Percentiles rank a stretch among this genome's conserved stretches.
Conservation (phyloP, 2,888 invertebrate species). For the Slavum lentiscoides region DNA sequence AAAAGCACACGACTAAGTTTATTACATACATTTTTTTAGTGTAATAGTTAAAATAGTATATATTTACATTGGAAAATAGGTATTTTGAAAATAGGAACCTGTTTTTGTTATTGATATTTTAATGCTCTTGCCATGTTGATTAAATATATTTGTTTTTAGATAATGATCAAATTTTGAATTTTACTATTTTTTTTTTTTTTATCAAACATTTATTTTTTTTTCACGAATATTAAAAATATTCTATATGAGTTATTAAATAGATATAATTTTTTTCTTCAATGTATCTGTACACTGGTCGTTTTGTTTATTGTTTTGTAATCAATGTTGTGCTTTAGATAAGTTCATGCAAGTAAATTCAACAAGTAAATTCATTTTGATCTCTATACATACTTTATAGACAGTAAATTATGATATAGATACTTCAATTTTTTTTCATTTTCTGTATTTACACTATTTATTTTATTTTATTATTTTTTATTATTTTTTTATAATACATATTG, state of each 20-base stretch:
- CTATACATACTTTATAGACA: not conserved
- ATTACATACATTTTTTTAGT: not conserved
- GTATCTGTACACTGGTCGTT: not conserved
- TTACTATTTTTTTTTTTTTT: not conserved
- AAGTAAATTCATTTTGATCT: not conserved
- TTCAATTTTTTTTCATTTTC: not conserved
- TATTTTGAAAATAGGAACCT: not conserved
- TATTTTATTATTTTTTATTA: not conserved
- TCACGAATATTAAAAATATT: not conserved
- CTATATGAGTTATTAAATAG: not conserved
- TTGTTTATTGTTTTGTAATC: not conserved
- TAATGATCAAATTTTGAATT: not conserved
- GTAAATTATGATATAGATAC: not conserved
- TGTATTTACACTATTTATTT: no score
- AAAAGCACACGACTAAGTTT: not conserved
- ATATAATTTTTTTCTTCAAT: not conserved
- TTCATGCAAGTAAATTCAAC: not conserved
- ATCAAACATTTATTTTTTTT: not conserved
- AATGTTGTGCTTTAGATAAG: not conserved
- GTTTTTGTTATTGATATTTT: not conserved
- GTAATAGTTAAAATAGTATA: not conserved
- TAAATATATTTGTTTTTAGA: not conserved
- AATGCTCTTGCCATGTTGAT: not conserved
- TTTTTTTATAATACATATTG: no score
- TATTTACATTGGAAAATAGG: not conserved